These are phyloP conservation scores for Argyrosomus japonicus DNA, from an alignment of 2,113 vertebrate species.

Conservation along the genomic window DNA sequence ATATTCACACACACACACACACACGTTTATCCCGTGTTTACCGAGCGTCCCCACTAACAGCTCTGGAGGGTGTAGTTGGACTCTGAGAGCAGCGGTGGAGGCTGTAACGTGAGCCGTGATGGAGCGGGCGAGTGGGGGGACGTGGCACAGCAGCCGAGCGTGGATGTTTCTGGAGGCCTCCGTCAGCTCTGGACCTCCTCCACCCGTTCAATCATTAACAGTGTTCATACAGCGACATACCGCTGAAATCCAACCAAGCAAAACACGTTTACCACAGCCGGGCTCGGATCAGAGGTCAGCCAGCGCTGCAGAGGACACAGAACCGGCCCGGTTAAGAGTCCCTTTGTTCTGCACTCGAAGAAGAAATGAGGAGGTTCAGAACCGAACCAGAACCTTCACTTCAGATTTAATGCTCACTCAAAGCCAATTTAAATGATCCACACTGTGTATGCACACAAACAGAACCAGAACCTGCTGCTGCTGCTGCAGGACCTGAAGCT, in stretches of 20 bases:
- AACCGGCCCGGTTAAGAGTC: not conserved
- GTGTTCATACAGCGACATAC: slow-evolving; percentile 42
- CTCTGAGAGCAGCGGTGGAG: not conserved
- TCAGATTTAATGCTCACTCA: slow-evolving; percentile 32
- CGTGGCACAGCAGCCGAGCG: slow-evolving; percentile 15
- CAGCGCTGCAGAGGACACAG: not conserved
- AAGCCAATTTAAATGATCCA: slow-evolving; percentile 25
- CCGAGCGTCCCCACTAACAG: not conserved
- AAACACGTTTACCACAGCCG: slow-evolving; percentile 51
- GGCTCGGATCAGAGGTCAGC: slow-evolving; percentile 26
- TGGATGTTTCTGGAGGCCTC: slow-evolving; percentile 35
- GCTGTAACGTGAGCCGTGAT: slow-evolving; percentile 35
- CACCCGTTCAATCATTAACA: slow-evolving; percentile 73
- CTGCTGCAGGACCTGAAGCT: not conserved
- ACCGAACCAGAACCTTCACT: not conserved
- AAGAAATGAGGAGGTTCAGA: not conserved
- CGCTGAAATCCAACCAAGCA: slow-evolving; percentile 67
- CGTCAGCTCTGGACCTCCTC: not conserved
- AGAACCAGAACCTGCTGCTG: slow-evolving; percentile 7
- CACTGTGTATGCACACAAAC: slow-evolving; percentile 19
- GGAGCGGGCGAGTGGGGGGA: not conserved
- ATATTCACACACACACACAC: slow-evolving; percentile 24
- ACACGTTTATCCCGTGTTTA: slow-evolving; percentile 20
- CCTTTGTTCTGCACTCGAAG: not conserved
- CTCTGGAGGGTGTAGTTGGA: not conserved